phyloP scores from a whole-genome alignment of 53 echinoderm and acorn worm genomes.

The Hippasteria phrygiana region DNA sequence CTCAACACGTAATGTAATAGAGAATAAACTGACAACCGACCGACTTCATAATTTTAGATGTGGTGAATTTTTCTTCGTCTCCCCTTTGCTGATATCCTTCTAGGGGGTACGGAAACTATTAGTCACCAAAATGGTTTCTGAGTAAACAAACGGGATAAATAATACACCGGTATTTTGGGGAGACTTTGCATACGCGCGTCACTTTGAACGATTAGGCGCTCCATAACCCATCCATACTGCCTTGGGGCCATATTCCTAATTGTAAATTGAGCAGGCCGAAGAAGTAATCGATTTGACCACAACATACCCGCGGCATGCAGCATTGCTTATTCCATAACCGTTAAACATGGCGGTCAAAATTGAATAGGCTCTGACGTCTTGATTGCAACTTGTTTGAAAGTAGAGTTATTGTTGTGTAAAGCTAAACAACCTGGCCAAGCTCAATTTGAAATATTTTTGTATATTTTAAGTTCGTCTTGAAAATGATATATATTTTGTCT shows the following conservation, averaged over 20 bases:
- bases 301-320: no score
- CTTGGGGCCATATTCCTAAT: not conserved
- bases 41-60: slow-evolving; percentile 3
- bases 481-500: no score
- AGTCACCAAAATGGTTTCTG: not conserved
- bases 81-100: not conserved
- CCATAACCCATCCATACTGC: not conserved
- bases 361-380: no score
- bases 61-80: not conserved
- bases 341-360: no score
- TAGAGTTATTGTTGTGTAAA: no score
- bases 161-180: not conserved
- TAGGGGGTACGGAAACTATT: not conserved
- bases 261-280: no score
- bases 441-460: no score
- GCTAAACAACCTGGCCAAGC: no score
- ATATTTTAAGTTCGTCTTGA: no score
- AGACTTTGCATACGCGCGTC: not conserved
- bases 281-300: no score
- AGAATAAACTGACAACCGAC: not conserved
- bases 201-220: not conserved
- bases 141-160: not conserved
- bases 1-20: not conserved
- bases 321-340: no score
- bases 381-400: no score